phyloP scores from a whole-genome alignment of 2,113 vertebrate species.

The Hypanus sabinus region DNA sequence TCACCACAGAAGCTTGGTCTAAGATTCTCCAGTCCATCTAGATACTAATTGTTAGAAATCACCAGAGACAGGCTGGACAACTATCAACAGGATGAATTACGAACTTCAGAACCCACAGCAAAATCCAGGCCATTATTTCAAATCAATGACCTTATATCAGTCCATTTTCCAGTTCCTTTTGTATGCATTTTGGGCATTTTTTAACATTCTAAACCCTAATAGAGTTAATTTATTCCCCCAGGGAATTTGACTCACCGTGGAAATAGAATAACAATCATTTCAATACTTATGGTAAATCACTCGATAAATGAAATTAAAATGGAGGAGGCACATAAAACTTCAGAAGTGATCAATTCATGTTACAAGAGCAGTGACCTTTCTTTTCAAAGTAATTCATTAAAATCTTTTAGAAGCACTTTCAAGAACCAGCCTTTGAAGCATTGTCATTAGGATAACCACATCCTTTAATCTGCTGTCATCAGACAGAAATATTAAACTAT shows the following conservation, averaged over 20 bases:
- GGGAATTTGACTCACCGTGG: background rate
- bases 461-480: background rate
- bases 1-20: background rate
- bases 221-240: background rate
- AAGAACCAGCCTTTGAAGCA: background rate
- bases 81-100: background rate
- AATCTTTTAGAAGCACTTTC: background rate
- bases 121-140: background rate
- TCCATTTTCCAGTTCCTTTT: background rate
- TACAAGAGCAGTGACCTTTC: background rate
- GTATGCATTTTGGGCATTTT: background rate
- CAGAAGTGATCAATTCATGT: background rate
- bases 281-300: background rate
- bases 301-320: background rate
- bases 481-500: background rate
- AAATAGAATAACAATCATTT: background rate
- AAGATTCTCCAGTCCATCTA: background rate
- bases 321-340: background rate
- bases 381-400: constrained; percentile 2
- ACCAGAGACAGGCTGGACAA: background rate
- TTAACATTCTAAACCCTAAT: background rate
- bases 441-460: background rate
- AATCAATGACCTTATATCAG: background rate
- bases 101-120: background rate
- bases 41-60: background rate